Evolutionary conservation across 2,888 invertebrate genomes (phyloP).

Genomic region (Minunthozetes semirufus): DNA sequence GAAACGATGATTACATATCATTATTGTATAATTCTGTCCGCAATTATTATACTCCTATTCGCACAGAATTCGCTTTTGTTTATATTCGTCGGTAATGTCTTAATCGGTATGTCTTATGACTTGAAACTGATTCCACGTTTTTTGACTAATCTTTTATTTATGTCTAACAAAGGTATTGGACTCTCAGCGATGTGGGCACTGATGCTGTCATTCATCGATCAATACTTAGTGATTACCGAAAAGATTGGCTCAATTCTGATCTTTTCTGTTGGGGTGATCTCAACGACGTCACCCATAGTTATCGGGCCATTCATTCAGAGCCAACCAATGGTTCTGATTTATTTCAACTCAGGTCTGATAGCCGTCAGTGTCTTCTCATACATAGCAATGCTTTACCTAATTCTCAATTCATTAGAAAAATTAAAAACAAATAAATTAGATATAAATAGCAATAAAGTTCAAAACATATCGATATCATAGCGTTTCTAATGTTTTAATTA

Average conservation of each 20-base stretch:
- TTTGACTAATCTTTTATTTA: not conserved
- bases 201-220: conserved; percentile 32
- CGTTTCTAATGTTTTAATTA: too few species aligned
- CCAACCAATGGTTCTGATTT: conserved; percentile 27
- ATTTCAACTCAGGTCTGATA: conserved; percentile 20
- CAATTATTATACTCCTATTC: conserved; percentile 17
- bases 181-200: conserved; percentile 14
- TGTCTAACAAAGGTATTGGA: conserved; percentile 21
- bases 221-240: conserved; percentile 31
- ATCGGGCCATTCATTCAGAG: conserved; percentile 28
- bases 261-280: conserved; percentile 28
- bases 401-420: not conserved
- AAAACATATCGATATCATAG: not conserved
- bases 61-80: not conserved
- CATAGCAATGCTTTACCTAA: not conserved
- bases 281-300: conserved; percentile 22
- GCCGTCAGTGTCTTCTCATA: conserved; percentile 9
- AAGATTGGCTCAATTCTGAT: conserved; percentile 34
- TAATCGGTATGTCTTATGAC: not conserved
- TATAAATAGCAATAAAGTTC: not conserved
- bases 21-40: not conserved
- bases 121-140: too few species aligned
- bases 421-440: not conserved
- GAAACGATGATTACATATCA: conserved; percentile 25
- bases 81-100: conserved; percentile 9